phyloP scores from a whole-genome alignment of 1,140 invertebrate genomes.

The Chironomus striatipennis region DNA sequence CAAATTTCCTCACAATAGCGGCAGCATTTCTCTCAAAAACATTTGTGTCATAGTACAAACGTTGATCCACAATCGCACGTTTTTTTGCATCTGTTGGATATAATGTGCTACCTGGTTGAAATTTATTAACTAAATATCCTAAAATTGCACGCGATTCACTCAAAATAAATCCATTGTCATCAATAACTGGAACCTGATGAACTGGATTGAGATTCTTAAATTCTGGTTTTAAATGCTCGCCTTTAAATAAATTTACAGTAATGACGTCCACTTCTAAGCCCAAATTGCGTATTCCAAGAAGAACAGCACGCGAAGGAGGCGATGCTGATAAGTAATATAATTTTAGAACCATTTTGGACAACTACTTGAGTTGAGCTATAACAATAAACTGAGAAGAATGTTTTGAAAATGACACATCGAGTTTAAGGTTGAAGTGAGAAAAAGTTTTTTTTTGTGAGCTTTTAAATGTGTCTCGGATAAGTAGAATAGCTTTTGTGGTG shows the following conservation, averaged over 20 bases:
- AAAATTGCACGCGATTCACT: conserved; percentile 32
- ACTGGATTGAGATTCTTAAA: conserved; percentile 31
- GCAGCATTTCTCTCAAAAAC: conserved; percentile 12
- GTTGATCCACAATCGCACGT: background rate
- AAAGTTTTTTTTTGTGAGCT: too few relatives aligned
- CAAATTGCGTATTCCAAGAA: conserved; percentile 30
- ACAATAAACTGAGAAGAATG: too few relatives aligned
- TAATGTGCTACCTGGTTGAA: background rate
- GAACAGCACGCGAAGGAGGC: conserved; percentile 29
- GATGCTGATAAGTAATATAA: conserved; percentile 42
- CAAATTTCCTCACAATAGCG: background rate
- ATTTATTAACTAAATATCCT: conserved; percentile 29
- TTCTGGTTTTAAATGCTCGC: conserved; percentile 30
- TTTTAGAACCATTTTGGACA: conserved; percentile 41
- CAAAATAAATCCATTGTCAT: conserved; percentile 31
- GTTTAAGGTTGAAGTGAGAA: too few relatives aligned
- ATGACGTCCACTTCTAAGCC: conserved; percentile 27
- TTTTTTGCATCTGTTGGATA: background rate
- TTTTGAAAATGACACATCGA: too few relatives aligned
- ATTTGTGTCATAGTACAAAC: background rate
- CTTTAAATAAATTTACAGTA: conserved; percentile 28
- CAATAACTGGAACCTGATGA: conserved; percentile 31
- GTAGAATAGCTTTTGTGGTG: too few relatives aligned
- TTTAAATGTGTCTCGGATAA: too few relatives aligned
- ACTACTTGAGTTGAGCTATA: background rate